Percentiles rank a stretch among this genome's conserved stretches.
Evolutionary conservation across 2,888 invertebrate genomes (phyloP).

Genomic region (Timandra comae): DNA sequence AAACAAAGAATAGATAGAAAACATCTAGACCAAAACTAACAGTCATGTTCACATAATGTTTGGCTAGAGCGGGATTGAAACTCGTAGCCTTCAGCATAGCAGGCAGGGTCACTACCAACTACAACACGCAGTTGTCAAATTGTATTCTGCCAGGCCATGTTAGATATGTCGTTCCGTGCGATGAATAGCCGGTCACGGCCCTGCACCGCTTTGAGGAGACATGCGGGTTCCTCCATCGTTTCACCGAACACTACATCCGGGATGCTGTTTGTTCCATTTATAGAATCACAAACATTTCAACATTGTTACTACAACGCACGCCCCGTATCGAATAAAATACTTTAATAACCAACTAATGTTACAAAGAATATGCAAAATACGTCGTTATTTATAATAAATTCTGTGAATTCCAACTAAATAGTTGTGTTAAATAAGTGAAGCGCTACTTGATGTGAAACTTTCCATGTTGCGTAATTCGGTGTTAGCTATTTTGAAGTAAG

Average conservation of each 20-base stretch:
- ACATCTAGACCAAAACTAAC: no score
- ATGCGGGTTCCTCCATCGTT: constrained; percentile 48
- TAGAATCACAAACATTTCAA: constrained; percentile 1
- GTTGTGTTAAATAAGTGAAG: constrained; percentile 6
- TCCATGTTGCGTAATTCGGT: constrained; percentile 53
- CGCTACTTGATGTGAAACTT: constrained; percentile 8
- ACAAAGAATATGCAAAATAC: not conserved
- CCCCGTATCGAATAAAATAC: no score
- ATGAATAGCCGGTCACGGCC: constrained; percentile 51
- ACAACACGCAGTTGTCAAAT: constrained; percentile 23
- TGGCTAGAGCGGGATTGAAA: no score
- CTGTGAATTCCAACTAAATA: no score
- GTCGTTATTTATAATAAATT: no score
- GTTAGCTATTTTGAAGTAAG: constrained; percentile 71
- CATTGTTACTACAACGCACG: no score
- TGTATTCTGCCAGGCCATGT: constrained; percentile 37
- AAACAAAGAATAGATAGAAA: no score
- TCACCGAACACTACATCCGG: constrained; percentile 49
- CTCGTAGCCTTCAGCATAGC: no score
- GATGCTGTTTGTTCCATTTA: constrained; percentile 26
- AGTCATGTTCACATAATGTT: constrained; percentile 27
- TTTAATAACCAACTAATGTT: not conserved
- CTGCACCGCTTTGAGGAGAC: constrained; percentile 36
- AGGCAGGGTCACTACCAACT: no score
- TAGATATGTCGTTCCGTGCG: constrained; percentile 41